Base-by-base conservation (phyloP, 2,888 invertebrate genomes). In the Tenthredo scrophulariae region DNA sequence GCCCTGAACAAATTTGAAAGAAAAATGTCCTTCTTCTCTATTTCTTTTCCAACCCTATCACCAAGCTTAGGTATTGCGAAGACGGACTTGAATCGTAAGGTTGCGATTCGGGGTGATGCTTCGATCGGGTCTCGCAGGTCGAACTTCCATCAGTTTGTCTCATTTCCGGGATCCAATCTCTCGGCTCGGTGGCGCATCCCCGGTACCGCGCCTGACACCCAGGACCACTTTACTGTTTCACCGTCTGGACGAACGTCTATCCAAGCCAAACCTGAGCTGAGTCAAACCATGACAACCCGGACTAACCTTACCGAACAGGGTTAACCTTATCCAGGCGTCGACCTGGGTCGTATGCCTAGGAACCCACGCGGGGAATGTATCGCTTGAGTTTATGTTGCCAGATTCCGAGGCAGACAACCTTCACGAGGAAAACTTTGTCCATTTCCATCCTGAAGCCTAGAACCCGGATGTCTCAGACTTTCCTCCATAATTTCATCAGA, bases 161-260 rank as follows among this genome's bases (percentile, higher is more conserved):
- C 92, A 92, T 92, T 92, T 92, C 92, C 91, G 90, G 91, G 89
- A 92, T 92, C 91, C 91, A 92, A 92, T 91, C 91, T 92, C 90
- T 89, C 89, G 90, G 89, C 90, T 90, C 88, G 88, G 85, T 89
- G 88, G 87, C 84, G 82, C 85, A 72, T 67, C 65, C 80, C 84
- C 84, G 62, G 74, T 79, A 87, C 84, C 84, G 84, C 72, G 67
- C 85, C 82, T 46, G 85, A 85, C 82, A 70, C 86, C 86, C 86
- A 86, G 87, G 86, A 86, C 85, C 87, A 87, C 88, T 87, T 88
- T 87, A 86, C 87, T 77, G 85, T 87, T 87, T 88, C 62, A 86
- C 50, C 33, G 80, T 80, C 80, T 80, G 80, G 80, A 80, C 80
- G 58, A 62, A 62, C 80, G 40, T 79, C 79, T 54, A 58, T 54